Evolutionary conservation across 2,797 vertebrate genomes (phyloP), one percentile per base, ranked within the genome.

Genomic region (Mormyrus proboscirostris): DNA sequence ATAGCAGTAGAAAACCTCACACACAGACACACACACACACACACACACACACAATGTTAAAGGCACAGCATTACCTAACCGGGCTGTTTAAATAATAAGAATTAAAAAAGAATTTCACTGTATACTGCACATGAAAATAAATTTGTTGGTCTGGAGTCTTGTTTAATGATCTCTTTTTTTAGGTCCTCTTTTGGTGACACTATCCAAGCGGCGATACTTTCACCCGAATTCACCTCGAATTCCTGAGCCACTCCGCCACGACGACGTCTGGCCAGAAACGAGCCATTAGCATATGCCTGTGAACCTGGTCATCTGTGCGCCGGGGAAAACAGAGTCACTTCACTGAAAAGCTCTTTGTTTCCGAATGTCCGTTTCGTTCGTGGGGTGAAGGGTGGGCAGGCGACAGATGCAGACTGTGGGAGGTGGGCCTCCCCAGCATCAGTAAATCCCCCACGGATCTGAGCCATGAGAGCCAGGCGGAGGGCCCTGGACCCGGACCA

Each of bases 401-500:
- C 16, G 53, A 16, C 53, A 57, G 85, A 57, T 38, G 85, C 85
- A 38, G 49, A 29, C 49, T 6, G 33, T 3, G 53, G 85, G 25
- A 59, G 14, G 50, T 9, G 53, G 53, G 14, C 6, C 16, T 51
- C 44, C 83, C 12, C 83, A 86, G 85, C 14, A 57, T 1, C 51
- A 57, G 4, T n/a, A 57, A 49, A n/a, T 14, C 22, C 84, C 50
- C 50, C 51, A 57, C 51, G 33, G 50, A 33, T 6, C 25, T 7
- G 12, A 57, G 33, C 25, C 85, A 57, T 16, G 25, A 14, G 29
- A 33, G 51, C 29, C 55, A 88, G 29, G 57, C 16, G 16, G 90
- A 88, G 91, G 92, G 89, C 90, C 83, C 87, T 89, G 92, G 91
- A 73, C 76, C 90, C 65, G 73, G 89, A 93, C 91, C 92, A 90